These are phyloP conservation scores for Pituophis catenifer DNA, from an alignment of 2,113 vertebrate species.

Conservation along the genomic window DNA sequence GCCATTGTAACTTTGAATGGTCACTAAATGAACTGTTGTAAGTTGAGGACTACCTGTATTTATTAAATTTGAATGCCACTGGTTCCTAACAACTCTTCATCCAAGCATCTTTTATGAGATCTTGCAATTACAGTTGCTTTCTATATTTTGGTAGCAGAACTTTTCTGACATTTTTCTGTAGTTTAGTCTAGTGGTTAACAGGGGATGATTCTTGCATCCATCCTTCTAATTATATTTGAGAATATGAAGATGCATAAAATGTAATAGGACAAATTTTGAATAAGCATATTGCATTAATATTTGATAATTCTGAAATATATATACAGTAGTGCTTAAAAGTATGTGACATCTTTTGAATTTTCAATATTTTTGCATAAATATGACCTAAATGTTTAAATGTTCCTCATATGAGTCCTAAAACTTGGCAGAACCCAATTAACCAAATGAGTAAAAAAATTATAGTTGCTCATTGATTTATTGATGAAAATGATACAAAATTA, in stretches of 20 bases:
- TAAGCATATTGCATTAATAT: constrained; percentile 15
- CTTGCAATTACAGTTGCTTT: not conserved
- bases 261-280: not conserved
- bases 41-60: not conserved
- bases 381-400: not conserved
- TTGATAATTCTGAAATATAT: constrained; percentile 37
- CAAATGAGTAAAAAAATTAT: not conserved
- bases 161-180: not conserved
- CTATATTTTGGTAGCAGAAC: not conserved
- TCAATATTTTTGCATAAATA: not conserved
- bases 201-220: not conserved
- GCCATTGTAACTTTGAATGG: not conserved
- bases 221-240: not conserved
- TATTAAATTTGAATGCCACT: not conserved
- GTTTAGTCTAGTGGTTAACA: not conserved
- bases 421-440: not conserved
- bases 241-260: not conserved
- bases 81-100: not conserved
- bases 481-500: not conserved
- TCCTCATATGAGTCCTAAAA: not conserved
- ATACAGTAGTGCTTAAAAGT: not conserved
- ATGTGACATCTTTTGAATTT: not conserved
- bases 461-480: not conserved
- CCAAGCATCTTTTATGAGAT: not conserved
- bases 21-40: not conserved